phyloP scores from a whole-genome alignment of 2,113 vertebrate genomes.

The Pseudonaja textilis region DNA sequence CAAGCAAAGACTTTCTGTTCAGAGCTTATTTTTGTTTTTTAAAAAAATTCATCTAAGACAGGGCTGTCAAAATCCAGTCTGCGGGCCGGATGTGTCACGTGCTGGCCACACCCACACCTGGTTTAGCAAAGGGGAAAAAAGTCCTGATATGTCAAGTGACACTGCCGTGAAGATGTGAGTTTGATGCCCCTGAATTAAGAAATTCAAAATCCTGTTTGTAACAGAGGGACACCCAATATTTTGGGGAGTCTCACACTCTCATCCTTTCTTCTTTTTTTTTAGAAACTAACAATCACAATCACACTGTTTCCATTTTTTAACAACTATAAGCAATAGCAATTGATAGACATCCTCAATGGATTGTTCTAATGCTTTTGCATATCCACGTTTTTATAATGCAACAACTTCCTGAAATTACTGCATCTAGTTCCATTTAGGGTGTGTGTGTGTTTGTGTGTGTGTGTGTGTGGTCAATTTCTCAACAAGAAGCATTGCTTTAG shows the following conservation, averaged over 20 bases:
- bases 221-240: not conserved
- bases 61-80: too few relatives aligned
- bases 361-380: not conserved
- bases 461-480: not conserved
- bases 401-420: not conserved
- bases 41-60: too few relatives aligned
- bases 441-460: not conserved
- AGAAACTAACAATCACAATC: not conserved
- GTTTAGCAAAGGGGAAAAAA: too few relatives aligned
- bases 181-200: not conserved
- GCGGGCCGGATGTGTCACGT: rapidly evolving
- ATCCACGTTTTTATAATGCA: not conserved
- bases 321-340: not conserved
- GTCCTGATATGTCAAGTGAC: too few relatives aligned
- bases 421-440: not conserved
- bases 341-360: not conserved
- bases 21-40: not conserved
- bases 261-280: not conserved
- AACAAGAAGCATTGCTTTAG: not conserved
- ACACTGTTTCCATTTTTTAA: not conserved
- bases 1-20: not conserved
- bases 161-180: too few relatives aligned
- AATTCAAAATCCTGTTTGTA: not conserved
- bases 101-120: too few relatives aligned
- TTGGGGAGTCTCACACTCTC: not conserved